Conservation (phyloP, 2,797 vertebrate species). For the Cyclopterus lumpus region DNA sequence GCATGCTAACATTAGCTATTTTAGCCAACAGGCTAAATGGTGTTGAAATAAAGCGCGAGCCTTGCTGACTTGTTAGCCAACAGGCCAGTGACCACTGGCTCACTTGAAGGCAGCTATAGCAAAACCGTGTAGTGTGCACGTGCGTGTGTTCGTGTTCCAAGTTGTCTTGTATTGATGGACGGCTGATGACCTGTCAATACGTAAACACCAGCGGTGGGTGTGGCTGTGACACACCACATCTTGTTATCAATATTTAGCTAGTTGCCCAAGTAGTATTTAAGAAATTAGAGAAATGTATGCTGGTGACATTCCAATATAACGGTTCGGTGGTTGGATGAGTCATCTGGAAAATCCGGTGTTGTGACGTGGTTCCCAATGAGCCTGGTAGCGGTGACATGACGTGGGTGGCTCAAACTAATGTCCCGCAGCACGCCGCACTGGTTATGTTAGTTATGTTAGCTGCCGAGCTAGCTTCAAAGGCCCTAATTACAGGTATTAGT, state of each 20-base stretch:
- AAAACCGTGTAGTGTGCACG: background rate
- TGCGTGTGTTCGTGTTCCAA: background rate
- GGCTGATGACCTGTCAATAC: conserved; percentile 50
- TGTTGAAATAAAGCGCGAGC: conserved; percentile 30
- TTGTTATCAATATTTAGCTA: conserved; percentile 27
- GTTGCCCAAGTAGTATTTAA: background rate
- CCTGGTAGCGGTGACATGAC: background rate
- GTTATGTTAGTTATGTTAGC: background rate
- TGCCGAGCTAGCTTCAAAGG: conserved; percentile 11
- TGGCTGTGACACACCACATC: conserved; percentile 56
- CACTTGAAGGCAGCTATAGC: background rate
- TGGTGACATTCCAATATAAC: background rate
- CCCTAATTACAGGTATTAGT: conserved; percentile 9
- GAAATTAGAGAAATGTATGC: background rate
- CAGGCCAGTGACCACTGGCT: conserved; percentile 10
- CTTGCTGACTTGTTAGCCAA: conserved; percentile 29
- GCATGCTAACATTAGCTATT: conserved; percentile 61
- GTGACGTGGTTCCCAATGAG: background rate
- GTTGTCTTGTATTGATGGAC: background rate
- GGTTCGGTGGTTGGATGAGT: background rate
- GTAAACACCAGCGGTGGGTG: conserved; percentile 69
- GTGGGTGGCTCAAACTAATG: background rate
- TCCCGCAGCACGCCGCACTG: background rate
- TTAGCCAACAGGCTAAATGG: conserved; percentile 13
- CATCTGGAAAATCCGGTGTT: background rate